Base-by-base conservation (phyloP, 1,140 invertebrate genomes). In the Listronotus bonariensis region DNA sequence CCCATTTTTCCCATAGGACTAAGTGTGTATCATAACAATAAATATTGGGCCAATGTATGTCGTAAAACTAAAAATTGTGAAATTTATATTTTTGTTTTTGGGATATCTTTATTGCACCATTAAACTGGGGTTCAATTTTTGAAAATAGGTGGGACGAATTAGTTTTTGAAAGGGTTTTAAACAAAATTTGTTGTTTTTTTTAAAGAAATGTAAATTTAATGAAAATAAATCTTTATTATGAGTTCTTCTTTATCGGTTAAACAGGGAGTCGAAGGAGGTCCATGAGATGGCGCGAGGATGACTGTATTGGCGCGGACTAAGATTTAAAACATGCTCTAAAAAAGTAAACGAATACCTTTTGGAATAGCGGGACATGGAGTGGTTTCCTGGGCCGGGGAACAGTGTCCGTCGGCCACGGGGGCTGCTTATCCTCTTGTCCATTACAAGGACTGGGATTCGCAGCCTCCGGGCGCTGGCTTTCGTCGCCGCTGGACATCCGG, bases 351-450 rank as follows among this genome's bases (percentile, higher is more conserved):
- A 51, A 56, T 65, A 65, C 62, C 62, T 65, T 57, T 65, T n/a
- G 54, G 46, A 31, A 49, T 26, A n/a, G 45, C 46, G 11, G 34
- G 34, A 36, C 41, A 15, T 49, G 15, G 34, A 14, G 63, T 70
- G 55, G 64, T 48, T 45, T 72, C 67, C 64, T 72, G 71, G 43
- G 73, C 54, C 18, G 73, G 73, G 38, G 73, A 69, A 48, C 73
- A 75, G 67, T 73, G 72, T 60, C 72, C 73, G 54, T 75, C 73
- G 68, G 68, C 73, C 53, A 75, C 67, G 31, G 68, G 15, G 59
- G 20, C 36, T 53, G 55, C 49, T 60, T 66, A 9, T 45, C 62
- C 40, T 60, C 64, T 11, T 54, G 34, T 38, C 64, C 64, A 42
- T 66, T 66, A 49, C 64, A 60, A 51, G 64, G 64, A 54, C 36